Evolutionary conservation across 2,888 invertebrate genomes (phyloP).

Genomic region (Cyrtodaria siliqua): DNA sequence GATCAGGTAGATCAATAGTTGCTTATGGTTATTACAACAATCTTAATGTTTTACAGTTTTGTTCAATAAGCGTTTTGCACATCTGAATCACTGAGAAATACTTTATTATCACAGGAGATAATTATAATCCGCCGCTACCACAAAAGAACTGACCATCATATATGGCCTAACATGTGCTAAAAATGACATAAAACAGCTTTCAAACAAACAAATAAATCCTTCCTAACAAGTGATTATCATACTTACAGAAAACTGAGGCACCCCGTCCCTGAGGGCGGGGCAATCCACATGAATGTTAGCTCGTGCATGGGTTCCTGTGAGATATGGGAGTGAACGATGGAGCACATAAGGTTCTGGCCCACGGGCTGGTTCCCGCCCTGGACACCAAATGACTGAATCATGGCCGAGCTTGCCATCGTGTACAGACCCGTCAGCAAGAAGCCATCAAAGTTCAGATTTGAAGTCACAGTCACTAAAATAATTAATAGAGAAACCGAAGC

Average conservation of each 20-base stretch:
- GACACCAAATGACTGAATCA: conserved; percentile 49
- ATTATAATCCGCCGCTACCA: too few relatives aligned
- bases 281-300: conserved; percentile 84
- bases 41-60: too few relatives aligned
- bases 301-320: conserved; percentile 78
- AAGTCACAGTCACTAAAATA: conserved; percentile 82
- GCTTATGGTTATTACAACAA: too few relatives aligned
- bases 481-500: too few relatives aligned
- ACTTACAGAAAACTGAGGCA: conserved; percentile 86
- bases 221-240: too few relatives aligned
- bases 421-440: conserved; percentile 85
- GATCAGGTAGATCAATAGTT: too few relatives aligned
- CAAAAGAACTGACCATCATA: too few relatives aligned
- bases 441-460: conserved; percentile 84
- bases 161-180: too few relatives aligned
- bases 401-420: conserved; percentile 75
- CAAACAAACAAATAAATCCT: not conserved
- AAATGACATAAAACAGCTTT: too few relatives aligned
- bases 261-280: conserved; percentile 84
- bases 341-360: conserved; percentile 83
- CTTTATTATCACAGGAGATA: too few relatives aligned
- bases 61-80: too few relatives aligned
- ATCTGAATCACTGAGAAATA: too few relatives aligned
- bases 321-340: conserved; percentile 83
- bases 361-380: conserved; percentile 60